Conservation (phyloP, 92 coral and sea anemone genomes). For the Phymanthus crucifer region DNA sequence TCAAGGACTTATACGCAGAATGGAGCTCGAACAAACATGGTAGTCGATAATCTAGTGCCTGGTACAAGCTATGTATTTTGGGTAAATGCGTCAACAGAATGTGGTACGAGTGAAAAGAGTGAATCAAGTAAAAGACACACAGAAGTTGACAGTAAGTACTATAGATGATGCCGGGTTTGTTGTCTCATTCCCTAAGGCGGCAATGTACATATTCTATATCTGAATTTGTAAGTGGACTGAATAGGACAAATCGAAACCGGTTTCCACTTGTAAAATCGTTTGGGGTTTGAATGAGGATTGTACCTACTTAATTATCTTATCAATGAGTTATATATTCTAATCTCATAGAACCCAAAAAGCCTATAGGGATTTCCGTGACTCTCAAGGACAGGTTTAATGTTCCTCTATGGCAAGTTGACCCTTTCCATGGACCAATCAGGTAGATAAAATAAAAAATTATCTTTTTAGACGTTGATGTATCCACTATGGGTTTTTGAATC, state of each 20-base stretch:
- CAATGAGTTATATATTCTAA: too few species aligned
- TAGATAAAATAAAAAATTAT: background rate
- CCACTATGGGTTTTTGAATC: too few species aligned
- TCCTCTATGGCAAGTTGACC: conserved; percentile 10
- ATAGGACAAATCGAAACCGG: too few species aligned
- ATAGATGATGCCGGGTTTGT: background rate
- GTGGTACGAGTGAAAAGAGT: conserved; percentile 31
- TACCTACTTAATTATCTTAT: too few species aligned
- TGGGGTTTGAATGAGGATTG: too few species aligned
- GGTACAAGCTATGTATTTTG: conserved; percentile 34
- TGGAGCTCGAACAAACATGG: background rate
- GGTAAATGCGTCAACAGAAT: conserved; percentile 25
- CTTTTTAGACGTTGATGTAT: background rate
- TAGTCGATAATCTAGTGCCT: conserved; percentile 3
- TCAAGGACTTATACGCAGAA: background rate
- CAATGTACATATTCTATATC: background rate
- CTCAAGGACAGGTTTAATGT: conserved; percentile 18
- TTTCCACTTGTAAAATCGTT: too few species aligned
- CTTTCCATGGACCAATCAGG: conserved; percentile 40
- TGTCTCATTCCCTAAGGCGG: background rate
- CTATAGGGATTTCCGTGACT: background rate
- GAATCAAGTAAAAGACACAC: background rate
- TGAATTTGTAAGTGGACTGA: too few species aligned
- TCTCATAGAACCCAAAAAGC: conserved; percentile 10
- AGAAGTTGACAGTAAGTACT: conserved; percentile 2